Conservation (phyloP, 2,113 vertebrate species). For the Labeo catla region DNA sequence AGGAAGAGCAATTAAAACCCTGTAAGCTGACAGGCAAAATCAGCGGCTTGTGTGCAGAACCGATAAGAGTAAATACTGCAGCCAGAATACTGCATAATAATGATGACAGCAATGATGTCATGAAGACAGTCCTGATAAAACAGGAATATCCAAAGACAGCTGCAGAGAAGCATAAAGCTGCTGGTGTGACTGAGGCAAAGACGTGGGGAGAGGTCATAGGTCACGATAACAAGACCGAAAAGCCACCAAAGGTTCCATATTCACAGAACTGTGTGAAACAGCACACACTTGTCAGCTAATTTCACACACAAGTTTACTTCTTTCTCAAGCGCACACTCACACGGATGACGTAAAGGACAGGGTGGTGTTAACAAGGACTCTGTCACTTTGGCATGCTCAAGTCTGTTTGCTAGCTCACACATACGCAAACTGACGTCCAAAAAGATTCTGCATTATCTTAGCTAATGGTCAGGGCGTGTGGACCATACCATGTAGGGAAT, state of each 20-base stretch:
- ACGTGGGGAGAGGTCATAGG: constrained; percentile 13
- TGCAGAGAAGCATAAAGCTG: not conserved
- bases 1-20: not conserved
- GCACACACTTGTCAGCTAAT: constrained; percentile 33
- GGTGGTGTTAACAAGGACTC: constrained; percentile 42
- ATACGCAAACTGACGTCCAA: not conserved
- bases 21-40: not conserved
- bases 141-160: not conserved
- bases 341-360: constrained; percentile 24
- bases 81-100: not conserved
- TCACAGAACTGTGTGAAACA: constrained; percentile 40
- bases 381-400: constrained; percentile 36
- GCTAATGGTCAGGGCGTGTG: constrained; percentile 12
- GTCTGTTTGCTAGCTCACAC: not conserved
- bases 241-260: not conserved
- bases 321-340: constrained; percentile 22
- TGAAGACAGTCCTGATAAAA: constrained; percentile 2
- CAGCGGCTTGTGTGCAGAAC: constrained; percentile 11
- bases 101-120: constrained; percentile 16
- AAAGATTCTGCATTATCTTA: constrained; percentile 7
- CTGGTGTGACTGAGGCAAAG: not conserved
- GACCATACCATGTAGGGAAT: constrained; percentile 25
- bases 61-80: constrained; percentile 28
- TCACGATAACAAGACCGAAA: constrained; percentile 8
- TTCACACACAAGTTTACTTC: not conserved